phyloP scores from a whole-genome alignment of 1,140 invertebrate species.

The Drosophila lacertosa region DNA sequence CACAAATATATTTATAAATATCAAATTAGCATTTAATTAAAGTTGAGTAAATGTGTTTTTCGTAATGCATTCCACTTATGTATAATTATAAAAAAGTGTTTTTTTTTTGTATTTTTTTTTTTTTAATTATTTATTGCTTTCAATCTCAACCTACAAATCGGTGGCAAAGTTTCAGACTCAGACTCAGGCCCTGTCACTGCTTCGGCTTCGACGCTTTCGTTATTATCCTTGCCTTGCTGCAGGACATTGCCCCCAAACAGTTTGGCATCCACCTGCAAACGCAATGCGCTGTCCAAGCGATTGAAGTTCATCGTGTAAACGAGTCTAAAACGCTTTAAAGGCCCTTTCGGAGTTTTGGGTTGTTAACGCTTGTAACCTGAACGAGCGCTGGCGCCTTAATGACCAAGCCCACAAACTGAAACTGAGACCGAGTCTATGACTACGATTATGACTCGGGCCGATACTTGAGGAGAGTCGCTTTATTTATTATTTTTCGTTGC shows the following conservation, averaged over 20 bases:
- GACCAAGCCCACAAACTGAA: constrained; percentile 42
- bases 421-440: too few species aligned
- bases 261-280: constrained; percentile 57
- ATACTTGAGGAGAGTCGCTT: constrained; percentile 1
- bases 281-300: constrained; percentile 67
- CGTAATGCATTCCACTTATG: background rate
- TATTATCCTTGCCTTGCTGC: background rate
- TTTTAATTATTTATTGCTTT: too few species aligned
- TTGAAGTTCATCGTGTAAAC: constrained; percentile 68
- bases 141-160: constrained; percentile 39
- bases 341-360: background rate
- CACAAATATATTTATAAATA: too few species aligned
- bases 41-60: background rate
- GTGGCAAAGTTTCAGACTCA: too few species aligned
- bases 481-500: background rate
- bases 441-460: constrained; percentile 5
- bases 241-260: constrained; percentile 59
- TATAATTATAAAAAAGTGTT: background rate
- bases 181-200: too few species aligned
- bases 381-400: constrained; percentile 54
- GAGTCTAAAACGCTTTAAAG: background rate
- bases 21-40: constrained; percentile 34
- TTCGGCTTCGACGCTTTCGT: background rate
- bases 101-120: background rate
- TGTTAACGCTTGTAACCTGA: constrained; percentile 41